These are phyloP conservation scores for Echinometra lucunter DNA, from an alignment of 53 echinoderm and acorn worm genomes.

Conservation along the genomic window DNA sequence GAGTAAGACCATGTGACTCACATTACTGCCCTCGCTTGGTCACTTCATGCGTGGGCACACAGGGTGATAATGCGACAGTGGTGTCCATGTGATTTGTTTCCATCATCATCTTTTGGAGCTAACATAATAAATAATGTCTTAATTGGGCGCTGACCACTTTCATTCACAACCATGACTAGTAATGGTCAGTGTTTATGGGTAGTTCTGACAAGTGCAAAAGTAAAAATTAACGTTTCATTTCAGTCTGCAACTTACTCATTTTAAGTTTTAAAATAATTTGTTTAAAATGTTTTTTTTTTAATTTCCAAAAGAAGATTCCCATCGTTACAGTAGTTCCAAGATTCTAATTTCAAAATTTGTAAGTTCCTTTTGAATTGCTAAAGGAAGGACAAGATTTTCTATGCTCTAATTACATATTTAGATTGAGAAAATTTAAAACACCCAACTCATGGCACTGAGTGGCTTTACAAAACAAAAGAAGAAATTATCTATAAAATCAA, in stretches of 20 bases:
- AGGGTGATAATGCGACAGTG: neutral
- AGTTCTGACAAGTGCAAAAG: neutral
- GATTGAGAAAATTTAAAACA: too few species aligned
- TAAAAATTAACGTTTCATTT: neutral
- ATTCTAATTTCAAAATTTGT: too few species aligned
- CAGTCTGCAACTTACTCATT: neutral
- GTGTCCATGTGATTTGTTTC: neutral
- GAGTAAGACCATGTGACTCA: slow-evolving; percentile 54
- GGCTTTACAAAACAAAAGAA: too few species aligned
- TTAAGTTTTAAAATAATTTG: too few species aligned
- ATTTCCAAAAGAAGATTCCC: too few species aligned
- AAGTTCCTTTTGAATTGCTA: too few species aligned
- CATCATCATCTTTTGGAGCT: neutral
- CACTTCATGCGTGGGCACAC: neutral
- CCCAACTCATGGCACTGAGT: too few species aligned
- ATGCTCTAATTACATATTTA: too few species aligned
- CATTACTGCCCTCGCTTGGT: slow-evolving; percentile 43
- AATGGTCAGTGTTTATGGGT: neutral
- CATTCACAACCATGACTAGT: neutral
- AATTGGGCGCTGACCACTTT: neutral
- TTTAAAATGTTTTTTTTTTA: too few species aligned
- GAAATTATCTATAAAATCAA: too few species aligned
- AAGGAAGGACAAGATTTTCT: too few species aligned
- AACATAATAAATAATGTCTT: slow-evolving; percentile 8
- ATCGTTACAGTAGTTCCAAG: too few species aligned